Evolutionary conservation across 2,888 invertebrate genomes (phyloP), one percentile per base, ranked within the genome.

Genomic region (Apotomis capreana): DNA sequence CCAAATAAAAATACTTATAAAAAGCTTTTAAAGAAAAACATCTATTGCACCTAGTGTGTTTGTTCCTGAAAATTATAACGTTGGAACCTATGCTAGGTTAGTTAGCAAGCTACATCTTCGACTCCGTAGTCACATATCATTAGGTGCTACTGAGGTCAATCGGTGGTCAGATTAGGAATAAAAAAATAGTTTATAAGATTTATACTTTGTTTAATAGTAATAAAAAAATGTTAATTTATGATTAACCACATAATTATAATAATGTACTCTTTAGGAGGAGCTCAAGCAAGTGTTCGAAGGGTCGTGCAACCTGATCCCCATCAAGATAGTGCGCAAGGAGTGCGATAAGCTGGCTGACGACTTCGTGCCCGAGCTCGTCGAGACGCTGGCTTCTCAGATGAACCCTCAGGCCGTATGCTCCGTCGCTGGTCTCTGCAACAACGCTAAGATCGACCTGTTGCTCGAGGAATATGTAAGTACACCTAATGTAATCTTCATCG

Each of bases 381-480:
- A 98, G 84, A 97, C 97, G 0, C 88, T 98, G 60, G 96, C 97
- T 0, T 98, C 98, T 0, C 94, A 98, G 89, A 98, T 98, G 98
- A 96, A 98, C 91, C 98, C 98, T 0, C 96, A 96, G 84, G 95
- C 96, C 51, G 98, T 98, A 51, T 98, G 98, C 86, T 95, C 97
- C 0, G 97, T 97, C 10, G 97, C 98, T 67, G 98, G 98, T 0
- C 94, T 98, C 5, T 98, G 98, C 81, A 98, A 98, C 85, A 97
- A 95, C 81, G 95, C 92, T 5, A 92, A 90, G 73, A 95, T 97
- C 68, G 96, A 97, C 82, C 87, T 93, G 67, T 83, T 97, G 77
- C 85, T 96, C 12, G 90, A 89, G 26, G 93, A 95, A 78, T 93
- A 92, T 74, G 91, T 93, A 74, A 89, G 92, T 89, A 46, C 5